phyloP scores from a whole-genome alignment of 37 sponge, comb jelly and placozoan species.

The Halisarca cf. caerulea region DNA sequence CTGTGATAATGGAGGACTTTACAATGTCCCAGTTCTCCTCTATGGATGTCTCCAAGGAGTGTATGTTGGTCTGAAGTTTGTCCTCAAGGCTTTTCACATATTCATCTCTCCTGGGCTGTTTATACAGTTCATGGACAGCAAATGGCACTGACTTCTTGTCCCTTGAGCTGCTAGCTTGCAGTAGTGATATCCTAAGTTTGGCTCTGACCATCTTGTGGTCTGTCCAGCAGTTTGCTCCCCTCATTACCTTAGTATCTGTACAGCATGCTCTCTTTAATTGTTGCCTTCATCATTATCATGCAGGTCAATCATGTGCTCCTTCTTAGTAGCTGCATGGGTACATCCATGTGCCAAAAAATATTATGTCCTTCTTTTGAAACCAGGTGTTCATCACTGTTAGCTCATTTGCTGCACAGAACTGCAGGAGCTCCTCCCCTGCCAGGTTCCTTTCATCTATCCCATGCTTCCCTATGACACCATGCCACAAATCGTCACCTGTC shows the following conservation, averaged over 20 bases:
- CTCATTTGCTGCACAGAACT: conserved; percentile 37
- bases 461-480: conserved; percentile 25
- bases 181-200: background rate
- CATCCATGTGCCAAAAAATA: conserved; percentile 32
- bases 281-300: conserved; percentile 23
- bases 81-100: background rate
- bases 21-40: conserved; percentile 34
- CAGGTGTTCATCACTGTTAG: conserved; percentile 37
- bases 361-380: conserved; percentile 36
- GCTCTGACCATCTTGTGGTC: conserved; percentile 28
- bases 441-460: conserved; percentile 40
- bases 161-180: background rate
- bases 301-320: conserved; percentile 32
- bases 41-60: background rate
- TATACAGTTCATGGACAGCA: background rate
- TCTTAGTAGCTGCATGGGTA: conserved; percentile 36
- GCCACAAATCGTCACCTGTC: background rate
- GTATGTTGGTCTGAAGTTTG: conserved; percentile 9
- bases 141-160: background rate
- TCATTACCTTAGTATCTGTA: conserved; percentile 15
- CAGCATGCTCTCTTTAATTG: conserved; percentile 9
- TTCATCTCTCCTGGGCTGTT: background rate
- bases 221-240: conserved; percentile 37
- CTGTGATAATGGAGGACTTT: background rate
- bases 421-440: conserved; percentile 33